These are phyloP conservation scores for Hermodice carunculata DNA, from an alignment of 2,888 invertebrate species.

Conservation along the genomic window DNA sequence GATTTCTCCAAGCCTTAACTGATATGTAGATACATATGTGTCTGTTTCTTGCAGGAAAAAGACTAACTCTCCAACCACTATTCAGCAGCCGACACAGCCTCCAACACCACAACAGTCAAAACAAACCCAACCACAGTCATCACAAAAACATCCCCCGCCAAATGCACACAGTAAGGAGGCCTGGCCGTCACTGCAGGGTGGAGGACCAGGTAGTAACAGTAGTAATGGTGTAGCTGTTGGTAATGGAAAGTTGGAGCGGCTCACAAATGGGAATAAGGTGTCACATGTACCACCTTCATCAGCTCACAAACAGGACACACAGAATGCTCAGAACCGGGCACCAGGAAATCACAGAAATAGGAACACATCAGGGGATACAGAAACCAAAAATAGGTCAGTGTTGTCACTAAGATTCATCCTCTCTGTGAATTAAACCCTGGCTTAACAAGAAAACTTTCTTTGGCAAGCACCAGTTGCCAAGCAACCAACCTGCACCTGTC, in stretches of 20 bases:
- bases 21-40: too few relatives aligned
- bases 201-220: not conserved
- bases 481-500: too few relatives aligned
- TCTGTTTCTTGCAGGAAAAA: slow-evolving; percentile 13
- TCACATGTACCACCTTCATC: slow-evolving; percentile 8
- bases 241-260: slow-evolving; percentile 8
- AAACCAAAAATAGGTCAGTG: too few relatives aligned
- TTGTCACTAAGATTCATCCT: too few relatives aligned
- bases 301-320: not conserved
- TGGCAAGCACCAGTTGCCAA: too few relatives aligned
- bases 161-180: slow-evolving; percentile 18
- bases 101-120: not conserved
- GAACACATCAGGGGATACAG: too few relatives aligned
- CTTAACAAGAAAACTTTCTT: too few relatives aligned
- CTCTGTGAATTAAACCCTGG: too few relatives aligned
- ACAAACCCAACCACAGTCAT: not conserved
- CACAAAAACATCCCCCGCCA: not conserved
- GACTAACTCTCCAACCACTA: slow-evolving; percentile 5
- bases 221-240: not conserved
- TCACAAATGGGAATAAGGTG: slow-evolving; percentile 43
- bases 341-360: slow-evolving; percentile 21
- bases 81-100: slow-evolving; percentile 1
- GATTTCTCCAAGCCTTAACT: too few relatives aligned
- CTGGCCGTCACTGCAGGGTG: slow-evolving; percentile 27
- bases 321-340: slow-evolving; percentile 19